Evolutionary conservation across 1,140 invertebrate genomes (phyloP).

Genomic region (Mactra quadrangularis): DNA sequence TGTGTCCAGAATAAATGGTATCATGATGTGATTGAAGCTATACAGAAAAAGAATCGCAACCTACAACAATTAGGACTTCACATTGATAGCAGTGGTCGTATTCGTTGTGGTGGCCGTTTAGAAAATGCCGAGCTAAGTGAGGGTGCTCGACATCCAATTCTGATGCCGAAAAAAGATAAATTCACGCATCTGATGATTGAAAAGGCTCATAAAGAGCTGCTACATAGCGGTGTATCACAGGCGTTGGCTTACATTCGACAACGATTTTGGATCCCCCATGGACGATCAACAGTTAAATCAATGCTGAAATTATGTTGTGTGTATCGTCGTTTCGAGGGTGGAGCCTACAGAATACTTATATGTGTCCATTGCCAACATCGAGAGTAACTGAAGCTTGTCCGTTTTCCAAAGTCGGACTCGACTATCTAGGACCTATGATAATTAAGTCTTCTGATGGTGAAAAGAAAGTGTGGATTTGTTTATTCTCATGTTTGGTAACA

Average conservation of each 20-base stretch:
- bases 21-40: background rate
- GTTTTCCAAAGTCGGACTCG: conserved; percentile 21
- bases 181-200: conserved; percentile 14
- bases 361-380: conserved; percentile 20
- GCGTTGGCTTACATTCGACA: background rate
- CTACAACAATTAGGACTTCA: no score
- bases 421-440: conserved; percentile 16
- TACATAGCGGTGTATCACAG: conserved; percentile 36
- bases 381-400: conserved; percentile 9
- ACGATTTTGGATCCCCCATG: conserved; percentile 24
- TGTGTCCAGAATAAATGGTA: conserved; percentile 2
- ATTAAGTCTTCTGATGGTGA: background rate
- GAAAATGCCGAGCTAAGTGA: conserved; percentile 18
- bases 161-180: conserved; percentile 4
- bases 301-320: conserved; percentile 14
- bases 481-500: no score
- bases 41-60: background rate
- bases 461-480: conserved; percentile 12
- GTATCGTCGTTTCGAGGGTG: conserved; percentile 18
- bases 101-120: conserved; percentile 5
- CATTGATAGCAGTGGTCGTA: background rate
- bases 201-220: no score
- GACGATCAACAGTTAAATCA: conserved; percentile 14
- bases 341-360: no score
- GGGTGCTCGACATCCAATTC: conserved; percentile 15